Evolutionary conservation across 1,140 invertebrate species (phyloP).

Genomic region (Anastatus disparis): DNA sequence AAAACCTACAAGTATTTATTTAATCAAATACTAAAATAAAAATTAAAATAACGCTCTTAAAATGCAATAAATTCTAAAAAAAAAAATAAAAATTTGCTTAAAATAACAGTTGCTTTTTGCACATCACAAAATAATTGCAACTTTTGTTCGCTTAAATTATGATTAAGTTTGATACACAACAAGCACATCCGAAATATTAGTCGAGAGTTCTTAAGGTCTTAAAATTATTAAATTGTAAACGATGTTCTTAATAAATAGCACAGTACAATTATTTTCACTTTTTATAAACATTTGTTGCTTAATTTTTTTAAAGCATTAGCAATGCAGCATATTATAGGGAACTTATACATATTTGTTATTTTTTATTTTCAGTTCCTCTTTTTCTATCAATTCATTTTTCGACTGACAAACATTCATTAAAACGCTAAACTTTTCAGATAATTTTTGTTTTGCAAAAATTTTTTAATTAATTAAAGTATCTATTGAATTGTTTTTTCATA

Average conservation of each 20-base stretch:
- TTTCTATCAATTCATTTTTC: not conserved
- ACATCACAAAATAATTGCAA: slow-evolving; percentile 26
- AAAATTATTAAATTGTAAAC: slow-evolving; percentile 43
- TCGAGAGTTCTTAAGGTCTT: slow-evolving; percentile 44
- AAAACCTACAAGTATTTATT: slow-evolving; percentile 17
- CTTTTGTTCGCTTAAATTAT: not conserved
- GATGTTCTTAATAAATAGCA: slow-evolving; percentile 60
- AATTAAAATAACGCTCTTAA: not conserved
- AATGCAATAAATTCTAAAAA: slow-evolving; percentile 2
- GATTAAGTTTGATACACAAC: slow-evolving; percentile 29
- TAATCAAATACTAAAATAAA: not conserved
- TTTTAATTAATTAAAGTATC: not conserved
- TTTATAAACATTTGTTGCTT: slow-evolving; percentile 51
- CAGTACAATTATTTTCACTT: slow-evolving; percentile 54
- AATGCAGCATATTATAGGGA: not conserved
- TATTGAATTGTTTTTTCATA: not conserved
- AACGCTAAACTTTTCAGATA: not conserved
- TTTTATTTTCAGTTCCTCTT: not conserved
- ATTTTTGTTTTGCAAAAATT: no score
- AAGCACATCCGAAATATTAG: slow-evolving; percentile 42
- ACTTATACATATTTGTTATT: not conserved
- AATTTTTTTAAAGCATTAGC: not conserved
- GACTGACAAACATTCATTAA: not conserved
- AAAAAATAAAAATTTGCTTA: slow-evolving; percentile 6
- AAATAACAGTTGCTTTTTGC: slow-evolving; percentile 2